Base-by-base conservation (phyloP, 2,888 invertebrate species). In the Thereva unica region DNA sequence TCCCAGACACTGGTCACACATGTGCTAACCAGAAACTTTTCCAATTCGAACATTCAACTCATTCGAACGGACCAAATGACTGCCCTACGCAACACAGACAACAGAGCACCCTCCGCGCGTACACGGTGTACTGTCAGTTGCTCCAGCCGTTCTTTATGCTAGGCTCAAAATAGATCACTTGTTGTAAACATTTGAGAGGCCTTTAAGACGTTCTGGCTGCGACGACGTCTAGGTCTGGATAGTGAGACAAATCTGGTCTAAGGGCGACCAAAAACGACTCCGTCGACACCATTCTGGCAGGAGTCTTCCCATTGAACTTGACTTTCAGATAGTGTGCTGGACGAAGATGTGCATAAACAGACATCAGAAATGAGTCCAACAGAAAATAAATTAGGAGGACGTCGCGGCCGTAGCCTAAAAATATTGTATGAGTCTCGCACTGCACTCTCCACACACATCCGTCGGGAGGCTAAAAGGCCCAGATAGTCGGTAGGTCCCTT, bases 231-330 rank as follows among this genome's bases (percentile, higher is more conserved):
- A 59, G 59, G 59, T 59, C 49, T 56, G 44, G 47, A 47, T 47
- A 47, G n/a, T 10, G 47, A 9, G 47, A 23, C 8, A 6, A 37
- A 47, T n/a, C 38, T 47, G 59, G 37, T 34, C 47, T 59, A 44
- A 59, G 49, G 59, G 59, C 49, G 6, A 5, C 7, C 9, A 49
- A 23, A 52, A 52, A 52, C 5, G 35, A 47, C 7, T 5, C 5
- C 47, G n/a, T 10, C 59, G 47, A 59, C 59, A 59, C 59, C 47
- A 10, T 38, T 59, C 59, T 59, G 59, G 59, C 59, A 59, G 7
- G 10, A n/a, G 42, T 56, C 42, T 42, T 64, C 53, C 53, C 64
- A 64, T 64, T 64, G 64, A 64, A 64, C 64, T 64, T 64, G 64
- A 64, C 64, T 64, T 64, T 64, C 47, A 47, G 59, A 49, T 12